phyloP scores from a whole-genome alignment of 64 coral and sea anemone species.

The Acropora tenuis region DNA sequence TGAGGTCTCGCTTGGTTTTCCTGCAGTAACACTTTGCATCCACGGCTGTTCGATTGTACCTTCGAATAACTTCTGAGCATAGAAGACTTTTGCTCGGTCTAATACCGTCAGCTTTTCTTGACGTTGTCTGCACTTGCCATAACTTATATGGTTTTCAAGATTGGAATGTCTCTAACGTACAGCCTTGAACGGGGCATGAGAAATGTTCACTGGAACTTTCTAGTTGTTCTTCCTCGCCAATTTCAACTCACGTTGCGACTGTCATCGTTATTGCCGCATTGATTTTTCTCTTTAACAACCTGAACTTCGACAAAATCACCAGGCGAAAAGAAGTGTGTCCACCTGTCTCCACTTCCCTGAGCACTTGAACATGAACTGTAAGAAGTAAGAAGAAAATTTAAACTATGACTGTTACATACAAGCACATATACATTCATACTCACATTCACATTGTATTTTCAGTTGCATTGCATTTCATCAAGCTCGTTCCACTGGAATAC shows the following conservation, averaged over 20 bases:
- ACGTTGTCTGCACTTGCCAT: conserved; percentile 63
- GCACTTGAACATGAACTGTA: conserved; percentile 31
- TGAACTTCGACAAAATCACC: background rate
- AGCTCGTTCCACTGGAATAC: background rate
- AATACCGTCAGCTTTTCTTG: conserved; percentile 62
- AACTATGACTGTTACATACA: background rate
- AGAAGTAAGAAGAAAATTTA: background rate
- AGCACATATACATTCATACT: no score
- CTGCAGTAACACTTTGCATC: conserved; percentile 5
- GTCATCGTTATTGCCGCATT: background rate
- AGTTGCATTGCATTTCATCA: background rate
- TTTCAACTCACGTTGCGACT: background rate
- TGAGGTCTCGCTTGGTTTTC: no score
- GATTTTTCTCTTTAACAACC: background rate
- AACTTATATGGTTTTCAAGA: conserved; percentile 61
- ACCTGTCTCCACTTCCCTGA: background rate
- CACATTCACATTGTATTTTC: background rate
- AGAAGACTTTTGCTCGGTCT: conserved; percentile 71
- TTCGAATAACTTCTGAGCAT: conserved; percentile 37
- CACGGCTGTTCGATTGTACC: background rate
- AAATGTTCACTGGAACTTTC: background rate
- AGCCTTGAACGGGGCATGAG: background rate
- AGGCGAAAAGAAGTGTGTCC: no score
- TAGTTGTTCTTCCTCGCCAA: background rate
- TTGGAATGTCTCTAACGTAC: conserved; percentile 26